These are phyloP conservation scores for Ceyx cyanopectus DNA, from an alignment of 2,113 vertebrate species.

Conservation along the genomic window DNA sequence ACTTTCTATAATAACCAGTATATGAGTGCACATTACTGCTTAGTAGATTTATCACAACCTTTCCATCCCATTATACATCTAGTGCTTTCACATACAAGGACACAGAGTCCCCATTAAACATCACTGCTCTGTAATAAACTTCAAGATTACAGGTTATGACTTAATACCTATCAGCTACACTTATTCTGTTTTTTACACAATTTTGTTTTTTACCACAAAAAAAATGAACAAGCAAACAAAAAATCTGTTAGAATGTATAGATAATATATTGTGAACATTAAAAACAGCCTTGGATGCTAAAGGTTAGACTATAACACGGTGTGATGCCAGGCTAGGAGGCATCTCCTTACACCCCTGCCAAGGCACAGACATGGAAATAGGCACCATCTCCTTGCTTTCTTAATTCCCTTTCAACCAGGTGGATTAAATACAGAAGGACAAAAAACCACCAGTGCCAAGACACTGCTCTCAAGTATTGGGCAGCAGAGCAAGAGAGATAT, in stretches of 20 bases:
- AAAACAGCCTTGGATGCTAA: neutral
- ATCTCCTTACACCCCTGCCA: neutral
- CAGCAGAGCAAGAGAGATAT: neutral
- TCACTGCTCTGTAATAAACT: neutral
- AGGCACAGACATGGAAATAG: neutral
- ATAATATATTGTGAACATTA: neutral
- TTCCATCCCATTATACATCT: fast-evolving
- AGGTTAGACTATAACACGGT: neutral
- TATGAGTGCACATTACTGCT: neutral
- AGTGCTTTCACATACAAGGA: neutral
- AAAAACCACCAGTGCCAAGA: neutral
- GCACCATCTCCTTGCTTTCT: neutral
- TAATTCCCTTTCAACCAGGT: neutral
- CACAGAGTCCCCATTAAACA: neutral
- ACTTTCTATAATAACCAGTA: neutral
- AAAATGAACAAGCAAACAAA: neutral
- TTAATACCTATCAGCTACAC: neutral
- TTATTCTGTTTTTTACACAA: neutral
- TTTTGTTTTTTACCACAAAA: neutral
- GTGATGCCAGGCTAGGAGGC: neutral
- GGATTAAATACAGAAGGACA: neutral
- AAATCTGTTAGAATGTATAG: neutral
- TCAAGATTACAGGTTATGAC: neutral
- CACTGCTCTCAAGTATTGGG: neutral
- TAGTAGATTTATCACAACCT: neutral